A percentile compares a stretch with the other conserved stretches of the same genome.
phyloP scores from a whole-genome alignment of 1,140 invertebrate species.

The Lethrus apterus region DNA sequence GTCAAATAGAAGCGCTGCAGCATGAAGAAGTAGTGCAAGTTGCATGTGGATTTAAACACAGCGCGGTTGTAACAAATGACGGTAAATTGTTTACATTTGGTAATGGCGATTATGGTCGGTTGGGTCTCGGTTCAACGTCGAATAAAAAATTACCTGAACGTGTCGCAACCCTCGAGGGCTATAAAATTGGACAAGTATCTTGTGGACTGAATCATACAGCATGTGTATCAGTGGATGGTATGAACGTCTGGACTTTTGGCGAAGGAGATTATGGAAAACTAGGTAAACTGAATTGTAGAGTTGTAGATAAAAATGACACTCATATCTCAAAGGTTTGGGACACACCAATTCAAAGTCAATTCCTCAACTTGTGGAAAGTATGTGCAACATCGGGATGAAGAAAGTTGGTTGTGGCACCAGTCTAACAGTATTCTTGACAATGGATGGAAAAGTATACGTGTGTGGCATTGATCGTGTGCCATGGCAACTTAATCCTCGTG shows the following conservation, averaged over 20 bases:
- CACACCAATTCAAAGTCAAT: slow-evolving; percentile 48
- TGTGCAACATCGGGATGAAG: slow-evolving; percentile 50
- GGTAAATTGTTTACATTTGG: slow-evolving; percentile 63
- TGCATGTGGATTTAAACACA: slow-evolving; percentile 62
- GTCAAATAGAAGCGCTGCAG: slow-evolving; percentile 59
- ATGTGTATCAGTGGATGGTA: slow-evolving; percentile 51
- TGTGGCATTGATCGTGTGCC: slow-evolving; percentile 57
- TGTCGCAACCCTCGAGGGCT: slow-evolving; percentile 44
- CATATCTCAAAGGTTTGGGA: no score
- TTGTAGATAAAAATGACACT: no score
- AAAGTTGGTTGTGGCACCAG: slow-evolving; percentile 58
- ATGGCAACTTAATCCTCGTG: slow-evolving; percentile 47
- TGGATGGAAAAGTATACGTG: slow-evolving; percentile 52
- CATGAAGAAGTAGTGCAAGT: slow-evolving; percentile 56
- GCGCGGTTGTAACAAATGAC: slow-evolving; percentile 57
- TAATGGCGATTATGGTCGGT: slow-evolving; percentile 58
- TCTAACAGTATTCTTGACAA: slow-evolving; percentile 57
- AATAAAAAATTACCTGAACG: slow-evolving; percentile 58
- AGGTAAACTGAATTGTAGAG: no score
- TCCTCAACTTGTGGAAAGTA: slow-evolving; percentile 50
- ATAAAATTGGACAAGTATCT: slow-evolving; percentile 42
- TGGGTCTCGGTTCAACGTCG: slow-evolving; percentile 53
- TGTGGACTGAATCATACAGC: slow-evolving; percentile 61
- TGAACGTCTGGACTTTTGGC: slow-evolving; percentile 59
- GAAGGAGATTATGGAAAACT: slow-evolving; percentile 63